Percentiles rank a stretch among this genome's conserved stretches.
These are phyloP conservation scores for Hypotaenidia okinawae DNA, from an alignment of 2,797 vertebrate species.

Conservation along the genomic window DNA sequence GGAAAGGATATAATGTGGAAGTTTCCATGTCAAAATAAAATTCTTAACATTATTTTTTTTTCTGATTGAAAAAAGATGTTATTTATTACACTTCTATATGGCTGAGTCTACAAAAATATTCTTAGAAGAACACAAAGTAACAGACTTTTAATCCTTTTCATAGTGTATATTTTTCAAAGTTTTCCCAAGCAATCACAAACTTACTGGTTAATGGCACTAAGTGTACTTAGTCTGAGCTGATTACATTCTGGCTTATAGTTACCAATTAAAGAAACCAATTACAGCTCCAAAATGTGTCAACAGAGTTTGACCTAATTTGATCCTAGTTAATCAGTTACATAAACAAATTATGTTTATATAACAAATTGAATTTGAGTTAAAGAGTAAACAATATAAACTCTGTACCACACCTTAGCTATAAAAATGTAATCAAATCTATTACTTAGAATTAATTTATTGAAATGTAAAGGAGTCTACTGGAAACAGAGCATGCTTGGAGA, in stretches of 20 bases:
- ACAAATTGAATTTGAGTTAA: background rate
- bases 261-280: slow-evolving; percentile 66
- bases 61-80: background rate
- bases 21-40: background rate
- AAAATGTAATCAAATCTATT: background rate
- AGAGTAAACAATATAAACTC: background rate
- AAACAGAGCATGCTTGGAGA: background rate
- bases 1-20: background rate
- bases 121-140: background rate
- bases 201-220: background rate
- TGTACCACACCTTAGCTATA: background rate
- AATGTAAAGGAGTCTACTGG: background rate
- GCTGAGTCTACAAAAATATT: background rate
- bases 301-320: slow-evolving; percentile 49
- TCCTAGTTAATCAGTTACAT: slow-evolving; percentile 11
- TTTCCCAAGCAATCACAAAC: slow-evolving; percentile 16
- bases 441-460: background rate
- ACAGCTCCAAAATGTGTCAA: slow-evolving; percentile 36
- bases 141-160: slow-evolving; percentile 33
- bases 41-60: background rate
- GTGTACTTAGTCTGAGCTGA: background rate
- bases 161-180: background rate
- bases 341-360: slow-evolving; percentile 25
- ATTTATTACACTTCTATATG: background rate
- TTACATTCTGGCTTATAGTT: slow-evolving; percentile 34